Conservation (phyloP, 2,797 vertebrate genomes). For the Sebastes minor region DNA sequence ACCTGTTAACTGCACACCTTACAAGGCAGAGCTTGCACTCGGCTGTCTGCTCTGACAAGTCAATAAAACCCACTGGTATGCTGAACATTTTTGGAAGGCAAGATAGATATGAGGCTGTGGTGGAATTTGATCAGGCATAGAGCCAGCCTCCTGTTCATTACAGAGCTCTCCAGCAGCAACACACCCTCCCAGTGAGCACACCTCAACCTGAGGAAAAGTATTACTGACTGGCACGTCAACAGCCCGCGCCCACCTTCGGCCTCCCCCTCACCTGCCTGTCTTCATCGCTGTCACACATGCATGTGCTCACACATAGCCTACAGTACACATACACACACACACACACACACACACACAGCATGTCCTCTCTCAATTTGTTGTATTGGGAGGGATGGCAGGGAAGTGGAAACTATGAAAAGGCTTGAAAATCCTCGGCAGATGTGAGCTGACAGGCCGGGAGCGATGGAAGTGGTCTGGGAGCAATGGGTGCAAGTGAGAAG, state of each 20-base stretch:
- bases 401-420: slow-evolving; percentile 75
- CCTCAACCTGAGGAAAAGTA: slow-evolving; percentile 73
- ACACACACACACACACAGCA: slow-evolving; percentile 5
- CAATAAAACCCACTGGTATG: slow-evolving; percentile 87
- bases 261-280: slow-evolving; percentile 51
- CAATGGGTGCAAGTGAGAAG: slow-evolving; percentile 26
- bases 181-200: slow-evolving; percentile 62
- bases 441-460: slow-evolving; percentile 60
- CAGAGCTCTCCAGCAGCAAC: slow-evolving; percentile 63
- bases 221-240: slow-evolving; percentile 61
- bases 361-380: slow-evolving; percentile 38
- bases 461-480: slow-evolving; percentile 32
- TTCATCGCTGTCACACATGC: slow-evolving; percentile 63
- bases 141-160: slow-evolving; percentile 77
- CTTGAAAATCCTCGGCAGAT: slow-evolving; percentile 71
- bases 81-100: slow-evolving; percentile 83
- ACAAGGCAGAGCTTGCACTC: slow-evolving; percentile 82
- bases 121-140: slow-evolving; percentile 83
- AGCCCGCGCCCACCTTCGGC: slow-evolving; percentile 40
- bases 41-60: slow-evolving; percentile 84
- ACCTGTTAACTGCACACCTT: slow-evolving; percentile 70
- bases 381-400: slow-evolving; percentile 49
- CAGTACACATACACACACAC: slow-evolving; percentile 9
- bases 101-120: slow-evolving; percentile 75
- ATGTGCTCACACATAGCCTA: slow-evolving; percentile 38